Evolutionary conservation across 53 echinoderm and acorn worm genomes (phyloP), one percentile per base, ranked within the genome.

Genomic region (Antedon mediterranea): DNA sequence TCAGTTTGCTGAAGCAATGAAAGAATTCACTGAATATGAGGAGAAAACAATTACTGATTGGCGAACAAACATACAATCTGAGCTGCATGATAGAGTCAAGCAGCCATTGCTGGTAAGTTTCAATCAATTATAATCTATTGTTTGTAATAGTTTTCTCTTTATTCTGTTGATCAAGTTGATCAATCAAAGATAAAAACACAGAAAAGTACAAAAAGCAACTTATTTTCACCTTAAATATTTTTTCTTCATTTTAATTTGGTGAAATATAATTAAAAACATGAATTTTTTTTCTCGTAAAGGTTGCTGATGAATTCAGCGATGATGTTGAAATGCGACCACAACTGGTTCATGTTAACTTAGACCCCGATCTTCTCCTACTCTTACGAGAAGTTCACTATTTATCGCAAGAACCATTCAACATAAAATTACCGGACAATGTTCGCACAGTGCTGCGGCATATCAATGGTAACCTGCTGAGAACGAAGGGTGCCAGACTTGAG

Each of bases 71-170:
- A 77, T 95, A 28, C 89, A 91, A 73, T 71, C 81, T 43, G 95
- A 95, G 44, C 89, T 95, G 20, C 87, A 89, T 72, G 95, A 95
- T 73, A 82, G 95, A 79, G 86, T 92, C 78, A 95, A 95, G 75
- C 95, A 95, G 71, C 95, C 95, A 20, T 76, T 95, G 14, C 84
- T 95, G 91, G 95, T 94, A 81, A n/a, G n/a, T n/a, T n/a, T n/a
- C n/a, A n/a, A n/a, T n/a, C n/a, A n/a, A n/a, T n/a, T n/a, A n/a
- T n/a, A n/a, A n/a, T n/a, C n/a, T n/a, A n/a, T n/a, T n/a, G n/a
- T n/a, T n/a, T 88, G 85, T 43, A n/a, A n/a, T n/a, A n/a, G n/a
- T n/a, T n/a, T n/a, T n/a, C n/a, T n/a, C n/a, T n/a, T n/a, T n/a
- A n/a, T n/a, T n/a, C n/a, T n/a, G n/a, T n/a, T n/a, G n/a, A n/a